Conservation (phyloP, 2,113 vertebrate species). For the Catharus fuscescens region DNA sequence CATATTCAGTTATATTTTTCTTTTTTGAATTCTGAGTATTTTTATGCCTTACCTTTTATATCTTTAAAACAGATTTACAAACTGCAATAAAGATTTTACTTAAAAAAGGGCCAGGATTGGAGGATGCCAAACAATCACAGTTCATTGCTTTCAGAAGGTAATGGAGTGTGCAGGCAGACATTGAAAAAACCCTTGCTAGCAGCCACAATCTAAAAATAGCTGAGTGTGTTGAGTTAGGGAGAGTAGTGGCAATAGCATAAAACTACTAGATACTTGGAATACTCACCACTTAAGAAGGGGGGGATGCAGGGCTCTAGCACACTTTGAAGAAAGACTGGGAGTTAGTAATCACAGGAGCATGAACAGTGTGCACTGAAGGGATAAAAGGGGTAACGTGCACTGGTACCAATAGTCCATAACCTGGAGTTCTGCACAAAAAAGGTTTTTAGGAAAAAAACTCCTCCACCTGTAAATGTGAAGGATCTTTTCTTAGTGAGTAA, state of each 20-base stretch:
- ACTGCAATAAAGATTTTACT: constrained; percentile 74
- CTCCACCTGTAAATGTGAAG: background rate
- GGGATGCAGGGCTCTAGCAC: background rate
- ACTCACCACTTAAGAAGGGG: background rate
- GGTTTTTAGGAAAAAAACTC: background rate
- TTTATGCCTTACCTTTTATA: background rate
- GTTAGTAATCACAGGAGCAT: background rate
- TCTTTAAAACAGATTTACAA: constrained; percentile 68
- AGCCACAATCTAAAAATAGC: background rate
- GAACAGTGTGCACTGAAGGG: background rate
- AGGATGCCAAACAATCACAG: constrained; percentile 76
- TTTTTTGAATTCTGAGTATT: background rate
- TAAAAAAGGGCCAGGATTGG: constrained; percentile 74
- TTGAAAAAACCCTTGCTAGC: background rate
- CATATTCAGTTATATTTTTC: background rate
- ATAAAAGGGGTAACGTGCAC: background rate
- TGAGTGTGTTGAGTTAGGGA: background rate
- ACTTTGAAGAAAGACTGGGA: background rate
- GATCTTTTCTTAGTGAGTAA: background rate
- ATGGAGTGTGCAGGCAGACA: background rate
- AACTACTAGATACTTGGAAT: background rate
- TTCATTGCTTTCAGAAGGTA: constrained; percentile 90
- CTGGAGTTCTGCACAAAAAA: background rate
- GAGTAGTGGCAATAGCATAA: background rate
- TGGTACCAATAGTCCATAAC: background rate